Percentiles rank a stretch among this genome's conserved stretches.
Conservation (phyloP, 2,888 invertebrate species). For the Andrena dorsata region DNA sequence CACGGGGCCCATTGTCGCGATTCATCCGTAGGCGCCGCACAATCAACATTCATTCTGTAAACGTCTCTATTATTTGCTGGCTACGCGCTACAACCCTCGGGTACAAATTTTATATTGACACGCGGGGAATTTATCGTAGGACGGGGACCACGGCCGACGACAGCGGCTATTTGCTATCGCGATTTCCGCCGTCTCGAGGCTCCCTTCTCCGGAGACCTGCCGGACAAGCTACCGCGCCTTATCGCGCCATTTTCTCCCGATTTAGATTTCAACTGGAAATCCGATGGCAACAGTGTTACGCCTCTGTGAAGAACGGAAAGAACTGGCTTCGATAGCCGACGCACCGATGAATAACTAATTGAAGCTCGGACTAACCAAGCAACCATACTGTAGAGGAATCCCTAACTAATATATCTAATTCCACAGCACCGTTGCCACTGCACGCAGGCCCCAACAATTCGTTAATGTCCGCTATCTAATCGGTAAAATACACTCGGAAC, state of each 20-base stretch:
- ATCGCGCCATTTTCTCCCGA: background rate
- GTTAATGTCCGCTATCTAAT: conserved; percentile 29
- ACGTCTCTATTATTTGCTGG: conserved; percentile 56
- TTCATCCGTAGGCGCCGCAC: conserved; percentile 34
- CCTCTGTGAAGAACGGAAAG: too few relatives aligned
- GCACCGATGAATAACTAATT: too few relatives aligned
- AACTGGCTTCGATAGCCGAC: too few relatives aligned
- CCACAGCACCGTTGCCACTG: background rate
- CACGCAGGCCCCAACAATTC: conserved; percentile 11
- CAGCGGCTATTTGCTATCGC: conserved; percentile 2
- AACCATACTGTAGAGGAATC: too few relatives aligned
- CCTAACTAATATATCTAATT: background rate
- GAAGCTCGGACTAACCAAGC: too few relatives aligned
- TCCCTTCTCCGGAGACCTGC: background rate
- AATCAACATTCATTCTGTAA: conserved; percentile 24
- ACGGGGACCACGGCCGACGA: conserved; percentile 1
- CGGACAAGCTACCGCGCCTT: background rate
- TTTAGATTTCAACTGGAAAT: background rate
- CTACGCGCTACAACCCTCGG: conserved; percentile 20
- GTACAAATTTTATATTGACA: conserved; percentile 12
- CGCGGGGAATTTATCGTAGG: background rate
- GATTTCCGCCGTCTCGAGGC: background rate
- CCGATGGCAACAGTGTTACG: background rate
- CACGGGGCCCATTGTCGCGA: conserved; percentile 37
- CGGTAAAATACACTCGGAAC: conserved; percentile 13